Base-by-base conservation (phyloP, 2,888 invertebrate species). In the Luffia ferchaultella region DNA sequence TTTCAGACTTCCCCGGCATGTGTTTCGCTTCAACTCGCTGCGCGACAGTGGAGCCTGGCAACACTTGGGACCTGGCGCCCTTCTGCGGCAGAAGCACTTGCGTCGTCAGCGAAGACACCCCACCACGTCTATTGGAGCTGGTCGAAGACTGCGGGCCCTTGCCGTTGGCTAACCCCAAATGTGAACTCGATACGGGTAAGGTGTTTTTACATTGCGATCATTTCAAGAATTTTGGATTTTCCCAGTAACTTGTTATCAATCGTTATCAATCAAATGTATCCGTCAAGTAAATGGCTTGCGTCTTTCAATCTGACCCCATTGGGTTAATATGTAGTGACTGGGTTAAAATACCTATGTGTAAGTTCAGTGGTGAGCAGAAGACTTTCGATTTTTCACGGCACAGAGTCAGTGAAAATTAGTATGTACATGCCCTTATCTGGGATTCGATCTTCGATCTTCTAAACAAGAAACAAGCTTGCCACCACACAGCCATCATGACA, bases 11-110 rank as follows among this genome's bases (percentile, higher is more conserved):
- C 86, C 95, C 95, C 46, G 93, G 93, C 42, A 89, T 92, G 88
- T 96, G 95, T 68, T 96, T 95, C 78, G 95, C 95, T 0, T 94
- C 95, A 3, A 96, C 95, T 51, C 89, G 89, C 52, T 96, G 95
- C 74, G 93, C 93, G 42, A 95, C 95, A 15, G 90, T 95, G 49
- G 93, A 94, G 68, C 93, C 93, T 1, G 91, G 90, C 54, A 90
- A 93, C 76, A 85, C 90, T 53, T 95, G 95, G 95, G 94, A 94
- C 50, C 75, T 95, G 61, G 85, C 91, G 1, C 95, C 95, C 2
- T 95, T 95, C 90, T 95, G 95, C 66, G 95, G 95, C n/a, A 89
- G 93, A 58, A 93, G 93, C 62, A 93, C 93, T 50, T 95, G 95
- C 77, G 92, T 94, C 2, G 86, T 90, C 60, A 90, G 90, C 58